Evolutionary conservation across 2,888 invertebrate genomes (phyloP).

Genomic region (Clivina fossor): DNA sequence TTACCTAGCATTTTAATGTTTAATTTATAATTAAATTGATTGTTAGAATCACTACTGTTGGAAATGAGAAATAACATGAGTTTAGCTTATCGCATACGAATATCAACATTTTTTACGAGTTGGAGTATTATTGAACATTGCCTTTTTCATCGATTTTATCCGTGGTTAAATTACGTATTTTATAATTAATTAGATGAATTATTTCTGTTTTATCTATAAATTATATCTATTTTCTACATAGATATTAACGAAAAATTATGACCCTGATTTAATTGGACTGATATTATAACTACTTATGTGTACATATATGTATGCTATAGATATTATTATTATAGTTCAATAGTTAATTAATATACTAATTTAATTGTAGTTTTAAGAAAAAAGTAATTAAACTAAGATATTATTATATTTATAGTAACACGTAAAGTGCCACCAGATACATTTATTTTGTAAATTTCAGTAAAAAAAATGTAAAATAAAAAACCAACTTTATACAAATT

Average conservation of each 20-base stretch:
- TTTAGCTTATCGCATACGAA: too few relatives aligned
- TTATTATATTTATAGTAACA: too few relatives aligned
- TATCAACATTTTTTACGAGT: conserved; percentile 11
- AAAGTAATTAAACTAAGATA: too few relatives aligned
- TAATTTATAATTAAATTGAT: conserved; percentile 21
- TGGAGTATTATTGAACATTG: conserved; percentile 1
- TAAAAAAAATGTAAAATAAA: too few relatives aligned
- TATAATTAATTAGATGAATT: conserved; percentile 21
- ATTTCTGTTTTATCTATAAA: conserved; percentile 23
- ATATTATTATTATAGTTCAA: background rate
- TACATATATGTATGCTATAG: background rate
- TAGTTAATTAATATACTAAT: too few relatives aligned
- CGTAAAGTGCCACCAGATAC: too few relatives aligned
- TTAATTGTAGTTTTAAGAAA: too few relatives aligned
- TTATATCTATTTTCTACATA: conserved; percentile 7
- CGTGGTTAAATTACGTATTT: conserved; percentile 24
- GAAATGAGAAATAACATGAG: too few relatives aligned
- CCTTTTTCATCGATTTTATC: conserved; percentile 12
- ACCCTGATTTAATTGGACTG: too few relatives aligned
- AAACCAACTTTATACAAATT: too few relatives aligned
- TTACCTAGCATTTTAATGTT: conserved; percentile 8
- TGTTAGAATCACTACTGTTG: conserved; percentile 18
- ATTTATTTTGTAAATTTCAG: too few relatives aligned
- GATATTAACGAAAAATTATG: conserved; percentile 4
- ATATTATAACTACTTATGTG: background rate